phyloP scores from a whole-genome alignment of 30 jellyfish, hydroid and myxozoan species.

The Turritopsis dohrnii region DNA sequence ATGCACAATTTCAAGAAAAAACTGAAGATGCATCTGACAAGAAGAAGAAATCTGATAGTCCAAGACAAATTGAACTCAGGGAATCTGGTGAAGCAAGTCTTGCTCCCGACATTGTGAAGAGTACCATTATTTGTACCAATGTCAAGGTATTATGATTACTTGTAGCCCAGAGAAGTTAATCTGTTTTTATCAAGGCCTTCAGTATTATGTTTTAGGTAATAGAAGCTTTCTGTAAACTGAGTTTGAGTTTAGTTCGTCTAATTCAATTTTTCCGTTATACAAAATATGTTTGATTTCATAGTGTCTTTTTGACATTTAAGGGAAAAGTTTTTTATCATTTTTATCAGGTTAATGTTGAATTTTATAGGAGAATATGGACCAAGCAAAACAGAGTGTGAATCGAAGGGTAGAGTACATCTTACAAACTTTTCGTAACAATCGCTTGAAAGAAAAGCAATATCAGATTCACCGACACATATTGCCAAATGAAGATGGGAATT shows the following conservation, averaged over 20 bases:
- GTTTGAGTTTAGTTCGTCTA: not conserved
- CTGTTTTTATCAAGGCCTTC: not conserved
- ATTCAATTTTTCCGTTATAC: too few species aligned
- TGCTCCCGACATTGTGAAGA: not conserved
- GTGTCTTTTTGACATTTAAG: not conserved
- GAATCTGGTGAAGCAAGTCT: conserved; percentile 19
- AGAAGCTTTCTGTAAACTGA: not conserved
- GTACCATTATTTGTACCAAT: not conserved
- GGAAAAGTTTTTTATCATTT: not conserved
- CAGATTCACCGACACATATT: conserved; percentile 20
- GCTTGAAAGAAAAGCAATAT: conserved; percentile 41
- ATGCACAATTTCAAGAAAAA: conserved; percentile 4
- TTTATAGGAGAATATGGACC: conserved; percentile 72
- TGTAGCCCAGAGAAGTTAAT: not conserved
- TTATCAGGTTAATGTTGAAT: not conserved
- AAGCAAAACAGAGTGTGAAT: conserved; percentile 64
- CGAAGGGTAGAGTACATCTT: conserved; percentile 67
- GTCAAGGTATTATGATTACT: not conserved
- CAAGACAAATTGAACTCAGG: not conserved
- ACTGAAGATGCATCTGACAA: not conserved
- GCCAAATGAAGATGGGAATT: conserved; percentile 34
- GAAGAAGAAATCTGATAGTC: not conserved
- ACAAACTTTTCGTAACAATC: conserved; percentile 60
- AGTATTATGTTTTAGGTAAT: not conserved
- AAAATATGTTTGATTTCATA: not conserved